These are phyloP conservation scores for Anastrepha ludens DNA, from an alignment of 1,140 invertebrate species.

Conservation along the genomic window DNA sequence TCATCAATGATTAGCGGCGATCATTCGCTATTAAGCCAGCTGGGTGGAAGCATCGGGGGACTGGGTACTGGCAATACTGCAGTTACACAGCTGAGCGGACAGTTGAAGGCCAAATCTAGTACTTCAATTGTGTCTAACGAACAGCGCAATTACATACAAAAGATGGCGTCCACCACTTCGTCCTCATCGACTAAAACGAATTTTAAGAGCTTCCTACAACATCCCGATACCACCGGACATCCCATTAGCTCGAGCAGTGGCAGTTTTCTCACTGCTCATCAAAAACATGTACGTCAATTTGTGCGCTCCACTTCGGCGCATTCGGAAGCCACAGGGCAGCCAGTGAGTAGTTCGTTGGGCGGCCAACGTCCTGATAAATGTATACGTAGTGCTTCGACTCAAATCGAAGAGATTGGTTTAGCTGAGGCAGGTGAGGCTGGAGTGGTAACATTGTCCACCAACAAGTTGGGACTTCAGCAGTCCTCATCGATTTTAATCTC, in stretches of 20 bases:
- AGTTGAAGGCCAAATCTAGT: conserved; percentile 71
- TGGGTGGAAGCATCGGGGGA: conserved; percentile 18
- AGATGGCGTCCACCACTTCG: conserved; percentile 57
- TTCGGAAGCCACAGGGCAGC: conserved; percentile 68
- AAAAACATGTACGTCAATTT: conserved; percentile 73
- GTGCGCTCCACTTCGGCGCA: conserved; percentile 73
- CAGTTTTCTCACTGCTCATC: conserved; percentile 69
- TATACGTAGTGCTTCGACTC: conserved; percentile 72
- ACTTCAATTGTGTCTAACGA: conserved; percentile 71
- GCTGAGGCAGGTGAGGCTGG: conserved; percentile 54
- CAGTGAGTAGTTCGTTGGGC: conserved; percentile 61
- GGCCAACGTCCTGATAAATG: conserved; percentile 66
- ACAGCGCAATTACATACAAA: conserved; percentile 65
- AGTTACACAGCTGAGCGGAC: conserved; percentile 62
- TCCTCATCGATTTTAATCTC: conserved; percentile 72
- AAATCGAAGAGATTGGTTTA: conserved; percentile 68
- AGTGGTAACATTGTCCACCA: conserved; percentile 54
- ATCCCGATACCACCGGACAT: conserved; percentile 66
- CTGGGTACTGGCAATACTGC: conserved; percentile 52
- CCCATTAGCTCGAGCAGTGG: conserved; percentile 54
- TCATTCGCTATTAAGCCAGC: conserved; percentile 38
- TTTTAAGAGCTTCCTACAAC: conserved; percentile 72
- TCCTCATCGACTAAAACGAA: conserved; percentile 63
- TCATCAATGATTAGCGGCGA: conserved; percentile 63
- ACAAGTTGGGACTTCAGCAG: conserved; percentile 70